Evolutionary conservation across 2,797 vertebrate genomes (phyloP).

Genomic region (Pseudotriccus pelzelni): DNA sequence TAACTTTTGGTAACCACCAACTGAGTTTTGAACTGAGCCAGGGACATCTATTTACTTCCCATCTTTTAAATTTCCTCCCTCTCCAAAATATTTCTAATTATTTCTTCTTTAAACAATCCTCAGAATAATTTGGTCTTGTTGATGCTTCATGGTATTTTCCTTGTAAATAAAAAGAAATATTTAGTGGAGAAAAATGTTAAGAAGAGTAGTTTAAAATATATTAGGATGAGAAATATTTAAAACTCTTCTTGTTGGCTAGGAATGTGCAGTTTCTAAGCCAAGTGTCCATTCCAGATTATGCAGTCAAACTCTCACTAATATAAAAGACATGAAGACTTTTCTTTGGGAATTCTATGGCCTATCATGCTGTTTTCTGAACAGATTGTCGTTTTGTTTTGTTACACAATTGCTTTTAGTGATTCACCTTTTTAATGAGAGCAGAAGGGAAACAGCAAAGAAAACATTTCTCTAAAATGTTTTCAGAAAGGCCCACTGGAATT

Average conservation of each 20-base stretch:
- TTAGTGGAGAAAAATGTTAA: background rate
- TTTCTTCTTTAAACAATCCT: background rate
- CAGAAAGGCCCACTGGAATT: conserved; percentile 65
- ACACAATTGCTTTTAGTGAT: background rate
- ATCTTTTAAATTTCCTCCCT: background rate
- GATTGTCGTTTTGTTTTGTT: background rate
- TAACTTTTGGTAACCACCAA: background rate
- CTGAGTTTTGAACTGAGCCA: background rate
- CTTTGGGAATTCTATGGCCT: background rate
- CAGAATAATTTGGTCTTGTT: background rate
- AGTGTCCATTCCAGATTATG: background rate
- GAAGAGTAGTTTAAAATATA: background rate
- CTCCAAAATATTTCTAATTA: background rate
- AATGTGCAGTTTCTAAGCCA: background rate
- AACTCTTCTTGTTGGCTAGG: background rate
- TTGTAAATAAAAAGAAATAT: background rate
- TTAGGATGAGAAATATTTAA: conserved; percentile 23
- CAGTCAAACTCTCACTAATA: background rate
- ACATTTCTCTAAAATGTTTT: conserved; percentile 62
- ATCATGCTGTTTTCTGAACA: background rate
- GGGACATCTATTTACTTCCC: background rate
- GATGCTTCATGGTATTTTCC: background rate
- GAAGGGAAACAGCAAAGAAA: conserved; percentile 61
- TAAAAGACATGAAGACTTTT: background rate
- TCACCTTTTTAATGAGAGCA: conserved; percentile 38